These are phyloP conservation scores for Coptodon bakossiorum DNA, from an alignment of 2,113 vertebrate species.

Conservation along the genomic window DNA sequence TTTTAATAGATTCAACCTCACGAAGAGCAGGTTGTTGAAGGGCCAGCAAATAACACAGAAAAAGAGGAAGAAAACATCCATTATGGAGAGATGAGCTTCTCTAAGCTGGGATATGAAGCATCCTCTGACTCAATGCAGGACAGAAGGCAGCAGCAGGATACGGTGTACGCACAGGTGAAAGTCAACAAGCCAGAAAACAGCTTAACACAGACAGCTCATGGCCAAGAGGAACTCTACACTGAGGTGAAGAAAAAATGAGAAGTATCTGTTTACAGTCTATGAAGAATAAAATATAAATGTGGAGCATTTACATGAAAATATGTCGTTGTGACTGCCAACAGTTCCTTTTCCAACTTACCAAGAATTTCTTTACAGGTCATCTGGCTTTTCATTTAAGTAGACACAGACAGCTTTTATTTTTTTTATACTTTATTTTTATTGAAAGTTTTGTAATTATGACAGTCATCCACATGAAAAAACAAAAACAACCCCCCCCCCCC, in stretches of 20 bases:
- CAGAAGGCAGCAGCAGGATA: not conserved
- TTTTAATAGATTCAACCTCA: not conserved
- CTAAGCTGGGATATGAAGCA: not conserved
- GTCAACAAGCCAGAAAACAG: not conserved
- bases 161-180: not conserved
- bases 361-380: too few relatives aligned
- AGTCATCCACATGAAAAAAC: too few relatives aligned
- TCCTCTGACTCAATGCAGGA: not conserved
- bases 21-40: not conserved
- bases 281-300: not conserved
- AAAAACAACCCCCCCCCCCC: too few relatives aligned
- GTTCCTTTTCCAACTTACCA: too few relatives aligned
- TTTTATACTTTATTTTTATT: too few relatives aligned
- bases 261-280: not conserved
- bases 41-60: not conserved
- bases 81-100: not conserved
- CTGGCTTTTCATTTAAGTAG: too few relatives aligned
- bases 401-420: too few relatives aligned
- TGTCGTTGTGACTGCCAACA: not conserved
- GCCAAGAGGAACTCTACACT: not conserved
- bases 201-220: accelerated
- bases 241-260: not conserved
- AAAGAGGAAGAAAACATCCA: not conserved
- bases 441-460: too few relatives aligned
- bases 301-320: not conserved